A percentile compares a stretch with the other conserved stretches of the same genome.
These are phyloP conservation scores for Caenorhabditis inopinata DNA, from an alignment of 1,140 invertebrate genomes.

Conservation along the genomic window DNA sequence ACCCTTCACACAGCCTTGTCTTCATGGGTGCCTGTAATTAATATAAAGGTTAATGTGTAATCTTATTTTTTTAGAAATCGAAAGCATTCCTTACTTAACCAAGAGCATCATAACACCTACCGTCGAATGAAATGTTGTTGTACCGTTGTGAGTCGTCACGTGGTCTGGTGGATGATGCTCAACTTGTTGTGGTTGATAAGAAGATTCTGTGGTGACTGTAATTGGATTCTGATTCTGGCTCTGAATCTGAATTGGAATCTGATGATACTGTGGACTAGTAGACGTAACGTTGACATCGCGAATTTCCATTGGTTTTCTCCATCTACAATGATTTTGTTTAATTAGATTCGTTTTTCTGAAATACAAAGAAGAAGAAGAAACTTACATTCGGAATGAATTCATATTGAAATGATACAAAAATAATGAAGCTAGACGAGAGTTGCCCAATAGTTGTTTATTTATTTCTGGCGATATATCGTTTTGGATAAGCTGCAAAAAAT, in stretches of 20 bases:
- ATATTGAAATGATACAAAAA: slow-evolving; percentile 25
- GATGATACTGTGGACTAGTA: background rate
- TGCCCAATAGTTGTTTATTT: background rate
- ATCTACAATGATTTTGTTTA: background rate
- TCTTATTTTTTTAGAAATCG: background rate
- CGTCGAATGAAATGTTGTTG: slow-evolving; percentile 19
- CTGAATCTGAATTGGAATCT: slow-evolving; percentile 26
- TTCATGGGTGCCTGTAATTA: background rate
- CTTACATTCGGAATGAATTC: slow-evolving; percentile 18
- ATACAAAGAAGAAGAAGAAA: background rate
- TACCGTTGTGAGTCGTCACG: slow-evolving; percentile 17
- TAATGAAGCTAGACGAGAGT: background rate
- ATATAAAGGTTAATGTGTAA: no score
- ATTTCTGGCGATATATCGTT: slow-evolving; percentile 14
- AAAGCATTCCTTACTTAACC: no score
- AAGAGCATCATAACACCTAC: background rate
- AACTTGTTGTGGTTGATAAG: background rate
- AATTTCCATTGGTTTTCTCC: slow-evolving; percentile 30
- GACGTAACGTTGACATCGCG: background rate
- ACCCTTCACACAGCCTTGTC: slow-evolving; percentile 16
- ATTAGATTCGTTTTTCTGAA: no score
- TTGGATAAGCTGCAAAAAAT: slow-evolving; percentile 25
- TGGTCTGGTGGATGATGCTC: background rate
- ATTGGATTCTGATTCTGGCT: background rate
- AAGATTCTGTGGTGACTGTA: background rate